Evolutionary conservation across 2,113 vertebrate genomes (phyloP).

Genomic region (Heptranchias perlo): DNA sequence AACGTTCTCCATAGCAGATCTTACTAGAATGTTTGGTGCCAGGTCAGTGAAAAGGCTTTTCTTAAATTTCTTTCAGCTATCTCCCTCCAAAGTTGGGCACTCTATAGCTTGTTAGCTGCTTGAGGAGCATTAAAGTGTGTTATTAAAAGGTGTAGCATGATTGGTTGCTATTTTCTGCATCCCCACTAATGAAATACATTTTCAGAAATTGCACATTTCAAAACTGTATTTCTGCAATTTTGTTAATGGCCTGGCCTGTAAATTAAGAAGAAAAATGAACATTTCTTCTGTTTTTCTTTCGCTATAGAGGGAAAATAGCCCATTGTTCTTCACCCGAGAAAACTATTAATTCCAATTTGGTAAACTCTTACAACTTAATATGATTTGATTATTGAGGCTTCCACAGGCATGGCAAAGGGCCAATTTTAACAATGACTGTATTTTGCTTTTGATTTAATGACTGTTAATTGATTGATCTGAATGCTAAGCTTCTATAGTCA

Average conservation of each 20-base stretch:
- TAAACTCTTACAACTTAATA: slow-evolving; percentile 60
- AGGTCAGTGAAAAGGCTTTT: not conserved
- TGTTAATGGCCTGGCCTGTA: not conserved
- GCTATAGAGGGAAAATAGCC: not conserved
- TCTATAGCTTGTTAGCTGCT: not conserved
- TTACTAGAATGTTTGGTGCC: not conserved
- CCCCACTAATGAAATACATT: not conserved
- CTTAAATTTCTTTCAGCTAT: not conserved
- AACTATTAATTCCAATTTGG: not conserved
- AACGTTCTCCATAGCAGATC: no score
- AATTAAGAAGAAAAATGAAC: not conserved
- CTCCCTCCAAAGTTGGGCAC: not conserved
- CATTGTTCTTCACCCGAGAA: not conserved
- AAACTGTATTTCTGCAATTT: not conserved
- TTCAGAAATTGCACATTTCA: not conserved
- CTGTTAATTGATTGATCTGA: slow-evolving; percentile 81
- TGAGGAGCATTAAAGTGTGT: not conserved
- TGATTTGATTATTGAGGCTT: slow-evolving; percentile 64
- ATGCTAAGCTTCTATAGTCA: slow-evolving; percentile 80
- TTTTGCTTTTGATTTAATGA: no score
- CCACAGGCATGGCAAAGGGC: slow-evolving; percentile 73
- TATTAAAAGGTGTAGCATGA: not conserved
- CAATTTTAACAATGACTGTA: slow-evolving; percentile 71
- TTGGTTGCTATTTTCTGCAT: not conserved
- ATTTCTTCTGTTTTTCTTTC: not conserved